phyloP scores from a whole-genome alignment of 2,888 invertebrate species.

The Lampropteryx suffumata region DNA sequence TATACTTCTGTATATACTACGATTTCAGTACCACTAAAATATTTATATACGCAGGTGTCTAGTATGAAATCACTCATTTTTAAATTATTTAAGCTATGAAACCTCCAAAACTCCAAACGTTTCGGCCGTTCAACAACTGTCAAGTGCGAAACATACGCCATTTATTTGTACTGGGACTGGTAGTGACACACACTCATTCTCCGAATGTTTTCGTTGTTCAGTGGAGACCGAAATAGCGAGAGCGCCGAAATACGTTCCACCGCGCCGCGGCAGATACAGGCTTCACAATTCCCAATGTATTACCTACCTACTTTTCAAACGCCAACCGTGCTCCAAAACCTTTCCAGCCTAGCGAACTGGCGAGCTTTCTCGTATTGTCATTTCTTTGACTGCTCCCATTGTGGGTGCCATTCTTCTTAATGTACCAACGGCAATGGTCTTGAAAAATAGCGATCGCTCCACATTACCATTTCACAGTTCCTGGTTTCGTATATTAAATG shows the following conservation, averaged over 20 bases:
- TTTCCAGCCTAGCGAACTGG: constrained; percentile 38
- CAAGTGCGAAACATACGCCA: constrained; percentile 47
- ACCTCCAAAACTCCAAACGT: constrained; percentile 45
- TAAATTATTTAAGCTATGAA: constrained; percentile 24
- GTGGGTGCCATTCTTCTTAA: constrained; percentile 38
- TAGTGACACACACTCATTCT: constrained; percentile 58
- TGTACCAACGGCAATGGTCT: constrained; percentile 37
- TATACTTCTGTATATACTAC: no score
- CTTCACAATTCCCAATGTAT: constrained; percentile 39
- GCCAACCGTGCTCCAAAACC: constrained; percentile 42
- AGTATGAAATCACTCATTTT: background rate
- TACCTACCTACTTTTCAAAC: constrained; percentile 39
- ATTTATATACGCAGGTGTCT: no score
- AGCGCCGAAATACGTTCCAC: constrained; percentile 42
- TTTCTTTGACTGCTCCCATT: constrained; percentile 42
- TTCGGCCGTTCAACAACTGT: constrained; percentile 38
- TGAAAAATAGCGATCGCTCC: constrained; percentile 36
- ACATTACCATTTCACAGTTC: constrained; percentile 38
- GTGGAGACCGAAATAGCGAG: constrained; percentile 36
- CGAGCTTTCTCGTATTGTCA: constrained; percentile 39
- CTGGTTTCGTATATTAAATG: constrained; percentile 30
- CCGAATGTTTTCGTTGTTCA: constrained; percentile 59
- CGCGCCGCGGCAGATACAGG: constrained; percentile 33
- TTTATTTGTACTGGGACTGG: constrained; percentile 52
- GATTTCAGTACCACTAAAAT: no score